Evolutionary conservation across 37 sponge, comb jelly and placozoan species (phyloP).

Genomic region (Beroe forskalii): DNA sequence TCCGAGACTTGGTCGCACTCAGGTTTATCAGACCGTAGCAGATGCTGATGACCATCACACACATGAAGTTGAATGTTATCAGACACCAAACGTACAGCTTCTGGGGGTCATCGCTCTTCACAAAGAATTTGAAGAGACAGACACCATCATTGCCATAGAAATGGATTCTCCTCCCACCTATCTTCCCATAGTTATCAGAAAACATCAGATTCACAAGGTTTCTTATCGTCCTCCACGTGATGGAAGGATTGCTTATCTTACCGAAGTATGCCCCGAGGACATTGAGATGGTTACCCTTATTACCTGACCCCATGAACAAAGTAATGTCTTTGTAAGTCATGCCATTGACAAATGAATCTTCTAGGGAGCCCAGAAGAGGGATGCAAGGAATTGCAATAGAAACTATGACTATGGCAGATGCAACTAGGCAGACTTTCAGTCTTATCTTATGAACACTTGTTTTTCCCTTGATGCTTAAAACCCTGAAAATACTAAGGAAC

Average conservation of each 20-base stretch:
- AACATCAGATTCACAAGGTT: slow-evolving; percentile 12
- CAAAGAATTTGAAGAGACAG: slow-evolving; percentile 48
- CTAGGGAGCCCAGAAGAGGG: not conserved
- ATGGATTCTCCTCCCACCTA: not conserved
- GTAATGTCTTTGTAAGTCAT: not conserved
- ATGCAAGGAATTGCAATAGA: not conserved
- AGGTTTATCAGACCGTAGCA: slow-evolving; percentile 3
- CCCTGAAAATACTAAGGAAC: not conserved
- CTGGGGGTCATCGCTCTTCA: not conserved
- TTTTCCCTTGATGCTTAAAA: not conserved
- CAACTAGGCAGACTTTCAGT: not conserved
- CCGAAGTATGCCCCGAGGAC: not conserved
- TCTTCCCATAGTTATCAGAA: not conserved
- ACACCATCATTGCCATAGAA: slow-evolving; percentile 56
- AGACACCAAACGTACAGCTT: not conserved
- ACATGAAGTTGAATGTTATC: not conserved
- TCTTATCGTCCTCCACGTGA: slow-evolving; percentile 3
- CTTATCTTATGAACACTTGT: not conserved
- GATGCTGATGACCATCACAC: not conserved
- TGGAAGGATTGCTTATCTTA: not conserved
- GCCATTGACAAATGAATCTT: slow-evolving; percentile 44
- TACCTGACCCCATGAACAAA: not conserved
- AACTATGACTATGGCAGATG: not conserved
- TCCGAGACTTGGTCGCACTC: not conserved
- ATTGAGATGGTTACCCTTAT: not conserved